phyloP scores from a whole-genome alignment of 2,113 vertebrate genomes.

The Callipepla californica region DNA sequence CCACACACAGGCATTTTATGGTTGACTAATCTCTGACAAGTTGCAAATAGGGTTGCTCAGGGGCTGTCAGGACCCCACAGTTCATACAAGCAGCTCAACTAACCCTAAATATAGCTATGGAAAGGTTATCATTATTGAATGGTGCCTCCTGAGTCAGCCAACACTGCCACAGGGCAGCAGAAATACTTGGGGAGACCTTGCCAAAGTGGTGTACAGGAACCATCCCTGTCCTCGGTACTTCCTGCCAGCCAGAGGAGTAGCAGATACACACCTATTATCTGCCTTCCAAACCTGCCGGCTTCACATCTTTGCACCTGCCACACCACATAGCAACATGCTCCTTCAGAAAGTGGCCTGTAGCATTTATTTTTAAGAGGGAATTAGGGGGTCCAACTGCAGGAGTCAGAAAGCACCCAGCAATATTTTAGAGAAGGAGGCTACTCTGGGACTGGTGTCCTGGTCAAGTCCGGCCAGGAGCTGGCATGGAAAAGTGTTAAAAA shows the following conservation, averaged over 20 bases:
- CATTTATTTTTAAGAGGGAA: not conserved
- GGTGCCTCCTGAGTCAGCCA: not conserved
- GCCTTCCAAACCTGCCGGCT: rapidly evolving
- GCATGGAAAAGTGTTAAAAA: not conserved
- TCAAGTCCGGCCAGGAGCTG: not conserved
- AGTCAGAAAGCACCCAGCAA: not conserved
- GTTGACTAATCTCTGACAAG: not conserved
- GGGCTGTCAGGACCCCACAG: not conserved
- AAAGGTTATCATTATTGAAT: not conserved
- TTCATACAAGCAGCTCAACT: not conserved
- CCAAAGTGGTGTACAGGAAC: not conserved
- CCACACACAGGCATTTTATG: not conserved
- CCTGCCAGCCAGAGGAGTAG: not conserved
- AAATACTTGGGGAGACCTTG: too few relatives aligned
- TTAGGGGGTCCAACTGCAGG: not conserved
- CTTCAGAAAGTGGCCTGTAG: not conserved
- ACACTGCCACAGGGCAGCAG: not conserved
- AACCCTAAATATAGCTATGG: not conserved
- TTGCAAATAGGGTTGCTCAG: not conserved
- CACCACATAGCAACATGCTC: rapidly evolving
- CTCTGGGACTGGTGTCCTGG: rapidly evolving
- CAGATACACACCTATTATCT: not conserved
- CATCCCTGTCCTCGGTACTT: not conserved
- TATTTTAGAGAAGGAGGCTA: not conserved
- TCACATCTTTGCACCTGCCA: not conserved